phyloP scores from a whole-genome alignment of 35 echinoderm and acorn worm genomes.

The Holothuria glaberrima region DNA sequence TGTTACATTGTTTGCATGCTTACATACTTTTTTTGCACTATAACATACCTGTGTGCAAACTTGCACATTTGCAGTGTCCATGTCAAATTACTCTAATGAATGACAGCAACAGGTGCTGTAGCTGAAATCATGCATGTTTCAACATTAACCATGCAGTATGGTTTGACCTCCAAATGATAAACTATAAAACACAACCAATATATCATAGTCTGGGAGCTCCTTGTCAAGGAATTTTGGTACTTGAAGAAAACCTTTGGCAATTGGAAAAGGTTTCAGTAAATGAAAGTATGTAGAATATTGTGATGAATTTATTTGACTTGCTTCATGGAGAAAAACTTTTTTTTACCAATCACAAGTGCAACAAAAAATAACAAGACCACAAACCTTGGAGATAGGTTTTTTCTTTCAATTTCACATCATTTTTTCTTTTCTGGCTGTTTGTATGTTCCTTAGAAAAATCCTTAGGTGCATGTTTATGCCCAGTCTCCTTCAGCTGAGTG shows the following conservation, averaged over 20 bases:
- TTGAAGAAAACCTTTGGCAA: neutral
- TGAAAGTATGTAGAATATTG: neutral
- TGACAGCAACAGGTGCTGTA: too few relatives aligned
- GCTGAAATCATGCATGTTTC: neutral
- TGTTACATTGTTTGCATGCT: too few relatives aligned
- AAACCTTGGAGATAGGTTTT: constrained; percentile 30
- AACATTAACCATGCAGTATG: neutral
- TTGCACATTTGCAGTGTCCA: too few relatives aligned
- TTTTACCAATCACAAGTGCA: neutral
- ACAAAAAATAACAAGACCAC: neutral
- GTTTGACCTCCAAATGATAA: neutral
- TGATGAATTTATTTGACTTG: neutral
- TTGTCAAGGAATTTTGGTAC: too few relatives aligned
- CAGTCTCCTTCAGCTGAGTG: neutral
- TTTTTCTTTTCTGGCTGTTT: neutral
- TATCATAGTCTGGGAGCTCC: too few relatives aligned
- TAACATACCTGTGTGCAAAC: too few relatives aligned
- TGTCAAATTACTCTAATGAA: too few relatives aligned
- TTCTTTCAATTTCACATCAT: constrained; percentile 1
- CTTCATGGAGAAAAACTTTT: neutral
- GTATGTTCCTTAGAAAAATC: neutral
- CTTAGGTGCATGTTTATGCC: neutral
- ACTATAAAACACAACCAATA: too few relatives aligned
- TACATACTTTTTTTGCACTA: too few relatives aligned
- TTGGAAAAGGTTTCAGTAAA: neutral